phyloP scores from a whole-genome alignment of 2,113 vertebrate species.

The Dinomys branickii region DNA sequence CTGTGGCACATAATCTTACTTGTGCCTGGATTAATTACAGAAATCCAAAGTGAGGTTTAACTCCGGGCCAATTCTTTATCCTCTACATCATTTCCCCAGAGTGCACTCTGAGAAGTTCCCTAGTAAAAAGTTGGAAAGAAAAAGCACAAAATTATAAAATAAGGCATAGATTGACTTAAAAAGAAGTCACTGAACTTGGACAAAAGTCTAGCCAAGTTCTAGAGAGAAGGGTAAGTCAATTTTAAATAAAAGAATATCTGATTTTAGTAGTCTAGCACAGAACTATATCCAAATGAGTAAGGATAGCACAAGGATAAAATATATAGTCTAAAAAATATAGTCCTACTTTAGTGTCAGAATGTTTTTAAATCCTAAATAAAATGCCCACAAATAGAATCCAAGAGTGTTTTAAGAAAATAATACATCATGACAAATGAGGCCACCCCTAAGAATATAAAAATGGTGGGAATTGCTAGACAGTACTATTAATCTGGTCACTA shows the following conservation, averaged over 20 bases:
- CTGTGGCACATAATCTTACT: neutral
- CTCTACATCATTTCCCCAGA: conserved; percentile 36
- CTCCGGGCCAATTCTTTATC: conserved; percentile 28
- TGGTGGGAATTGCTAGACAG: neutral
- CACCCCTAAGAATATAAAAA: neutral
- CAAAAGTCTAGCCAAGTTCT: neutral
- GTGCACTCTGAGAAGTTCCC: neutral
- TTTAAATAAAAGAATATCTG: neutral
- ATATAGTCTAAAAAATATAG: neutral
- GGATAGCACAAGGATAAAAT: neutral
- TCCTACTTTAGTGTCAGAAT: neutral
- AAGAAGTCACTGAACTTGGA: neutral
- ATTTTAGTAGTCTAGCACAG: neutral
- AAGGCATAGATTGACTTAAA: neutral
- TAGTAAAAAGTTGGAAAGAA: neutral
- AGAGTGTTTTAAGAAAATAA: neutral
- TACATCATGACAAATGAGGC: neutral
- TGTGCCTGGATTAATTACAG: conserved; percentile 3
- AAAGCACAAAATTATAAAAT: neutral
- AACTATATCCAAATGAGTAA: neutral
- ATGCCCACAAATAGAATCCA: neutral
- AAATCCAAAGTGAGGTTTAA: neutral
- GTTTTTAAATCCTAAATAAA: conserved; percentile 33
- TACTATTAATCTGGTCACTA: neutral
- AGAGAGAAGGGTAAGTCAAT: neutral